Conservation (phyloP, 2,797 vertebrate genomes). For the Catostomus latipinnis region DNA sequence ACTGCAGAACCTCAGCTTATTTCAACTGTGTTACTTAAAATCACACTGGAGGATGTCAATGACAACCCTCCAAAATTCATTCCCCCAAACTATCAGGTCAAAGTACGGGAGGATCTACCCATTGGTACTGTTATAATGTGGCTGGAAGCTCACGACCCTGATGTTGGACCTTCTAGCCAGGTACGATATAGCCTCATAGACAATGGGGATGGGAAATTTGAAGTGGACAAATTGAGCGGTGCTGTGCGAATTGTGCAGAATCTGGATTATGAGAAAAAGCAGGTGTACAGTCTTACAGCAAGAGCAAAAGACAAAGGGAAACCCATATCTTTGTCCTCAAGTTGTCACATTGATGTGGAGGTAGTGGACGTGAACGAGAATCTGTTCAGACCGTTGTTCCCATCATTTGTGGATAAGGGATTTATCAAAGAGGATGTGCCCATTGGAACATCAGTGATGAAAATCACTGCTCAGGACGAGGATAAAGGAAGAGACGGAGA, state of each 20-base stretch:
- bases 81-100: constrained; percentile 90
- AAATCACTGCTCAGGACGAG: constrained; percentile 89
- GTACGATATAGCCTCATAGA: constrained; percentile 93
- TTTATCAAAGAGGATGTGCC: constrained; percentile 90
- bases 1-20: constrained; percentile 84
- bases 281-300: constrained; percentile 91
- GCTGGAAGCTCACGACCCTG: constrained; percentile 94
- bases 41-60: constrained; percentile 92
- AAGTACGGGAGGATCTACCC: constrained; percentile 94
- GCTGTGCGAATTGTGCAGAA: constrained; percentile 89
- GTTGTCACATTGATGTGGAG: constrained; percentile 92
- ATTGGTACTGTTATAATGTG: constrained; percentile 92
- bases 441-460: constrained; percentile 89
- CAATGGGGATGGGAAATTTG: constrained; percentile 89
- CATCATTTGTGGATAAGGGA: constrained; percentile 90
- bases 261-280: constrained; percentile 93
- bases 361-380: constrained; percentile 97
- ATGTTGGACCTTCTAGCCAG: constrained; percentile 90
- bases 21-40: constrained; percentile 87
- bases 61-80: constrained; percentile 95
- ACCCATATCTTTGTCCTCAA: constrained; percentile 89
- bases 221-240: constrained; percentile 95
- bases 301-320: constrained; percentile 97
- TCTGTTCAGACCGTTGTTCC: constrained; percentile 86
- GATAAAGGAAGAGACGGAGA: constrained; percentile 90